These are phyloP conservation scores for Morpho deidamia DNA, from an alignment of 2,888 invertebrate genomes.

Conservation along the genomic window DNA sequence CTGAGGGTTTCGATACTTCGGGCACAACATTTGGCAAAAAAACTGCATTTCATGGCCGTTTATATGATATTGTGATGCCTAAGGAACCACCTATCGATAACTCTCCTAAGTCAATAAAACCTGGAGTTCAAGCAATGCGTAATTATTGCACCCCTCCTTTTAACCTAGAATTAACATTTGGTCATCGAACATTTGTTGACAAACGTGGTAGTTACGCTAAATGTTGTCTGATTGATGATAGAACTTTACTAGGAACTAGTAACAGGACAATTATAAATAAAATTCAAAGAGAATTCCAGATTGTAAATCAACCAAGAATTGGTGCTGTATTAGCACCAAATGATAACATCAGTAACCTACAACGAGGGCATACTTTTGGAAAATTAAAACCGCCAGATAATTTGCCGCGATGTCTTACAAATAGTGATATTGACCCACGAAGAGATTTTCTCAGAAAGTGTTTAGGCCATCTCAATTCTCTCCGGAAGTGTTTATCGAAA, in stretches of 20 bases:
- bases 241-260: constrained; percentile 47
- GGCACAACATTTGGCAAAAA: constrained; percentile 55
- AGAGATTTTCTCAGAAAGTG: constrained; percentile 60
- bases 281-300: constrained; percentile 57
- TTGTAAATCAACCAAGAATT: constrained; percentile 45
- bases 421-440: constrained; percentile 48
- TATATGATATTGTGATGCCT: constrained; percentile 63
- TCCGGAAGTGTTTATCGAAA: constrained; percentile 47
- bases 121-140: constrained; percentile 44
- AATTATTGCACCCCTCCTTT: constrained; percentile 61
- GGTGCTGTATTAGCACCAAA: constrained; percentile 67
- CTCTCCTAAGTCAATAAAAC: constrained; percentile 38
- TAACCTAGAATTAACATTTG: constrained; percentile 59
- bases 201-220: constrained; percentile 66
- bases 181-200: constrained; percentile 58
- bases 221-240: constrained; percentile 61
- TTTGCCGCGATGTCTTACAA: constrained; percentile 60
- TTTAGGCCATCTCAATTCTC: constrained; percentile 60
- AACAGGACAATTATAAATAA: constrained; percentile 48
- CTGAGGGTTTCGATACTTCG: constrained; percentile 47
- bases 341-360: constrained; percentile 63
- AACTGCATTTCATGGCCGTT: constrained; percentile 37
- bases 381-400: constrained; percentile 56
- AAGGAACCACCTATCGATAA: constrained; percentile 48
- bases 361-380: constrained; percentile 68